A percentile compares a stretch with the other conserved stretches of the same genome.
phyloP scores from a whole-genome alignment of 2,113 vertebrate species.

The Nannobrachium achirus region DNA sequence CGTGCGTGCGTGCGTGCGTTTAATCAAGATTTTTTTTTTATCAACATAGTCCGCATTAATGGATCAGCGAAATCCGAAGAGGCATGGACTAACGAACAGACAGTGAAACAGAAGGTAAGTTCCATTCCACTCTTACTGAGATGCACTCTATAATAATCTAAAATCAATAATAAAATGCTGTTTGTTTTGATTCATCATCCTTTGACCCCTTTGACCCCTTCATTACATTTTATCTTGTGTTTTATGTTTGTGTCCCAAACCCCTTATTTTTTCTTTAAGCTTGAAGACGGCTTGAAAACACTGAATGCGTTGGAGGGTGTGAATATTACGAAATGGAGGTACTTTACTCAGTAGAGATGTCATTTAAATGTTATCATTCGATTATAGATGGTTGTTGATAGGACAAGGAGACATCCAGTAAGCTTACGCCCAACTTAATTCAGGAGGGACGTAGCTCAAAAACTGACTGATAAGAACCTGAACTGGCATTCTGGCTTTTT shows the following conservation, averaged over 20 bases:
- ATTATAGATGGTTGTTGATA: too few species aligned
- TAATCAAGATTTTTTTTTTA: constrained; percentile 19
- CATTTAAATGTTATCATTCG: too few species aligned
- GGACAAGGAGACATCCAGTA: neutral
- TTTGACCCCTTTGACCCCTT: neutral
- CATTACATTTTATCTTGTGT: neutral
- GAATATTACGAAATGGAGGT: constrained; percentile 14
- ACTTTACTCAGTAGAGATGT: constrained; percentile 4
- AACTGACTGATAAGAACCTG: too few species aligned
- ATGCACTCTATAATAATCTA: too few species aligned
- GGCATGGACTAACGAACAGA: accelerated
- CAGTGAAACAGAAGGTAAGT: accelerated
- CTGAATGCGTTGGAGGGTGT: constrained; percentile 56
- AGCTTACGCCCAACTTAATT: neutral
- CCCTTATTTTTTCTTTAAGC: constrained; percentile 46
- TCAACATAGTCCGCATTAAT: constrained; percentile 44
- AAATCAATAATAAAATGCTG: too few species aligned
- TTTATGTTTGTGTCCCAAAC: neutral
- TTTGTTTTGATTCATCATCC: neutral
- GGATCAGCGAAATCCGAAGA: neutral
- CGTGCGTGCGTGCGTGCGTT: too few species aligned
- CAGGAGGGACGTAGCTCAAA: too few species aligned
- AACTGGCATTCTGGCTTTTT: too few species aligned
- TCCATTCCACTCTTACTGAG: neutral
- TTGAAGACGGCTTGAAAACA: accelerated